Evolutionary conservation across 2,888 invertebrate genomes (phyloP), one percentile per base, ranked within the genome.

Genomic region (Mactromeris polynyma): DNA sequence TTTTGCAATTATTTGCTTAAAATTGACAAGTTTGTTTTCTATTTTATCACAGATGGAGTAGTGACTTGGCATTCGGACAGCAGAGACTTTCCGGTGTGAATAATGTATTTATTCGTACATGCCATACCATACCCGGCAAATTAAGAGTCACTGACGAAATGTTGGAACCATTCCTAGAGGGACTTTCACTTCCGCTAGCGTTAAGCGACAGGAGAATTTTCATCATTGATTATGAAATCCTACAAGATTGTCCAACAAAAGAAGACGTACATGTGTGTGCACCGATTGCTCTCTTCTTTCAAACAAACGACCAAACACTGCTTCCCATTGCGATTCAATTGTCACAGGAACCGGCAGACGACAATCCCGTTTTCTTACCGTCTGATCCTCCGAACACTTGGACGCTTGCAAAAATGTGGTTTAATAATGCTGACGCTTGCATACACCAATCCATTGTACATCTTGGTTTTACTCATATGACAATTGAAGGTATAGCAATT

Each of bases 401-500:
- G 97, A 93, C 96, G 73, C 89, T 96, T 92, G 97, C 96, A 1
- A 97, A 97, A 93, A 96, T 97, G 96, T 97, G 96, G 95, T 97
- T 96, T 93, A 97, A 97, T 93, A 96, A 96, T 81, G 96, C 96
- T 0, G 97, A 97, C 86, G 96, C 96, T 0, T 94, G 95, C 38
- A 94, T 96, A 77, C 97, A 97, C 89, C 97, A 97, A 88, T 94
- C 96, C 3, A 92, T 95, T 33, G 96, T 96, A 3, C 97, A 97
- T 93, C 91, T 97, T 82, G 97, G 96, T 51, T 96, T 95, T 92
- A 97, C 97, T 3, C 97, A 97, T 93, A 92, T 97, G 82, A 88
- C 97, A 86, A 97, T 97, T 97, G 97, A 97, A 93, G 97, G 97
- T 0, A 95, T 97, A 2, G 95, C 94, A 36, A 95, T 97, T 19